Evolutionary conservation across 2,113 vertebrate species (phyloP), one percentile per base, ranked within the genome.

Genomic region (Rhadina sibilatrix): DNA sequence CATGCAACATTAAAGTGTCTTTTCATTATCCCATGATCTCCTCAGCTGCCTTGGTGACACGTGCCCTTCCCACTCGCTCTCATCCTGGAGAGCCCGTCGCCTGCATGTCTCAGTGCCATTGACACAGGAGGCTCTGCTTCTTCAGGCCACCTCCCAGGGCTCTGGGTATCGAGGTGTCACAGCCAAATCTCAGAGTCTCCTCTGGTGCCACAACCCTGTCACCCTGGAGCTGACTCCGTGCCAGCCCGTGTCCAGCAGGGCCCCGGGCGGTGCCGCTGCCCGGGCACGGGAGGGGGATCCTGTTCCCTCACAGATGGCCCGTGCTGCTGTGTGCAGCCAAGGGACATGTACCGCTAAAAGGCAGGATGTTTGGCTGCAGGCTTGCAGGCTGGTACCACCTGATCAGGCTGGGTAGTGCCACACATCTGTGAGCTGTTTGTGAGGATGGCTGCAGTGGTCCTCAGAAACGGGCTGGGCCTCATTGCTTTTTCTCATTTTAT

Each of bases 351-450:
- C 33, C 63, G 37, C 93, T 93, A 89, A 93, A 74, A 24, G 83
- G 54, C 71, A 80, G 59, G 25, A 81, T 93, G 91, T 82, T 44
- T 65, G 93, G 87, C 93, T 94, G 91, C 30, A 86, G 80, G 92
- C 85, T 78, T 14, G 71, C 71, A 74, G 91, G 72, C 93, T 87
- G 70, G 17, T 46, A 15, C 66, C 30, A 0, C 59, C 89, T 59
- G 12, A 30, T 11, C 12, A 4, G 66, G 27, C 70, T 74, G 89
- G 87, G 40, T 9, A 59, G 15, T 33, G 65, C 31, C 81, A 59
- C 6, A 8, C 33, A 22, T 60, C 57, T 13, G 5, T 17, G 35
- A 8, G 2, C 46, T 31, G 38, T 3, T 79, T 52, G 56, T 3
- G 4, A 31, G 84, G 40, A 33, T 40, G 22, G 9, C 64, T 59